phyloP scores from a whole-genome alignment of 2,888 invertebrate species.

The Leistus spinibarbis region DNA sequence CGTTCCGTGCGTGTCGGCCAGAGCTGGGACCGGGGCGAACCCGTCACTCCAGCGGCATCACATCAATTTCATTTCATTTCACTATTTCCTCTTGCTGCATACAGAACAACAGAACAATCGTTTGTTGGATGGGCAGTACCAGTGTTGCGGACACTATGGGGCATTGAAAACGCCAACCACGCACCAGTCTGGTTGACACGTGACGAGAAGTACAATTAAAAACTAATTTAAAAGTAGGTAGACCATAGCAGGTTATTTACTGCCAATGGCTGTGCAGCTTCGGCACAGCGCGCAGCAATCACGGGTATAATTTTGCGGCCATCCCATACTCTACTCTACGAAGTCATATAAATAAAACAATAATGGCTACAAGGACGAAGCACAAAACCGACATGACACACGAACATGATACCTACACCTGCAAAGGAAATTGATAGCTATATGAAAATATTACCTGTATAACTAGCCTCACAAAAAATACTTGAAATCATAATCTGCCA shows the following conservation, averaged over 20 bases:
- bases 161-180: not conserved
- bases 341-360: not conserved
- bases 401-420: not conserved
- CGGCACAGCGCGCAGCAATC: not conserved
- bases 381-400: not conserved
- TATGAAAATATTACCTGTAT: not conserved
- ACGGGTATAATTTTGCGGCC: not conserved
- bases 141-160: not conserved
- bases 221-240: slow-evolving; percentile 7
- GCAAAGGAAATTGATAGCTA: not conserved
- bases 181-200: not conserved
- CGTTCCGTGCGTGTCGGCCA: slow-evolving; percentile 11
- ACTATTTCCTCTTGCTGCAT: not conserved
- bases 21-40: not conserved
- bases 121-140: not conserved
- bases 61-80: slow-evolving; percentile 4
- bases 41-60: slow-evolving; percentile 8
- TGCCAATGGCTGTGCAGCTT: not conserved
- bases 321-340: not conserved
- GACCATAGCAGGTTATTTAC: not conserved
- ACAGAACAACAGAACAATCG: not conserved
- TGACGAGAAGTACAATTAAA: slow-evolving; percentile 4
- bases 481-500: not conserved
- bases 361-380: not conserved
- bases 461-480: not conserved